phyloP scores from a whole-genome alignment of 2,888 invertebrate species.

The Meteorus cinctellus region DNA sequence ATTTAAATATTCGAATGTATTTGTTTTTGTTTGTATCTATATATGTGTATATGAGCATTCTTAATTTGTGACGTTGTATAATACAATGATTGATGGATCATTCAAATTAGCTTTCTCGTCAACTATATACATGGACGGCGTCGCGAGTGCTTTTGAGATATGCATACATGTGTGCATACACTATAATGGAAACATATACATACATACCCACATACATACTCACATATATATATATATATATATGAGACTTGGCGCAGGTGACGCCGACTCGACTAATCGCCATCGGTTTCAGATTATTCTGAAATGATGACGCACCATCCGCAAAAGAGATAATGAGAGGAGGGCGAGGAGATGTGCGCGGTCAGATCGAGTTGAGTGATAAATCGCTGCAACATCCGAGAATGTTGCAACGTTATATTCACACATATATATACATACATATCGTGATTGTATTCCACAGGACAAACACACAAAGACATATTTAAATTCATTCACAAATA shows the following conservation, averaged over 20 bases:
- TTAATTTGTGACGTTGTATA: slow-evolving; percentile 20
- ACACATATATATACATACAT: slow-evolving; percentile 50
- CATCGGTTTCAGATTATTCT: slow-evolving; percentile 74
- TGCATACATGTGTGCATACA: slow-evolving; percentile 23
- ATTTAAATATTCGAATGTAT: neutral
- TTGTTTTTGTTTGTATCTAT: slow-evolving; percentile 10
- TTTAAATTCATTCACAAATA: too few relatives aligned
- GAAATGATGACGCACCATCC: slow-evolving; percentile 68
- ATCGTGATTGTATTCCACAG: too few relatives aligned
- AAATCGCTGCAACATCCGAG: slow-evolving; percentile 57
- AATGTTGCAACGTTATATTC: slow-evolving; percentile 54
- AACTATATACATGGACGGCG: neutral
- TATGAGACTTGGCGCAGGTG: slow-evolving; percentile 68
- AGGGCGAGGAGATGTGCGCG: slow-evolving; percentile 29
- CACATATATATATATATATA: slow-evolving; percentile 46
- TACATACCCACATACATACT: neutral
- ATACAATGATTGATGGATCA: slow-evolving; percentile 66
- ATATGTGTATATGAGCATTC: slow-evolving; percentile 25
- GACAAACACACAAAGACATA: too few relatives aligned
- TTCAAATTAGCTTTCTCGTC: slow-evolving; percentile 51
- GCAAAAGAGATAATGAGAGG: slow-evolving; percentile 12
- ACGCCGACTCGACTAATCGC: slow-evolving; percentile 71
- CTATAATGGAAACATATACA: slow-evolving; percentile 37
- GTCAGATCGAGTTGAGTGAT: slow-evolving; percentile 51
- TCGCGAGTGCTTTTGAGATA: slow-evolving; percentile 1